phyloP scores from a whole-genome alignment of 2,113 vertebrate species.

The Plecturocebus donacophilus region DNA sequence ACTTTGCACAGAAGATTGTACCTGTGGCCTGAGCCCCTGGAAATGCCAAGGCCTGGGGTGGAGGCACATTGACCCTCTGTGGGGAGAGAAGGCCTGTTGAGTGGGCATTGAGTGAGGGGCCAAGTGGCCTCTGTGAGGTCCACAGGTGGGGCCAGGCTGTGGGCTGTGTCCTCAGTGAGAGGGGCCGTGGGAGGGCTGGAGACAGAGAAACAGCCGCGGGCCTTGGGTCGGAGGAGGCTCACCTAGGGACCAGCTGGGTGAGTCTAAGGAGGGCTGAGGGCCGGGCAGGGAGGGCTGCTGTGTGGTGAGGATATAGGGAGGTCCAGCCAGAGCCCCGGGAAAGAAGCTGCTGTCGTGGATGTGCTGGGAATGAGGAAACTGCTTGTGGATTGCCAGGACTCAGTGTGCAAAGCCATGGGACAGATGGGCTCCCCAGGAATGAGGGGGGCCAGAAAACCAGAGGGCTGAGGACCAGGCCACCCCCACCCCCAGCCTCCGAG shows the following conservation, averaged over 20 bases:
- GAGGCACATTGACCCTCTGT: neutral
- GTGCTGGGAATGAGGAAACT: neutral
- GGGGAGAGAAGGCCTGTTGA: neutral
- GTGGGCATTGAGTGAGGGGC: neutral
- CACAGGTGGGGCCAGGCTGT: neutral
- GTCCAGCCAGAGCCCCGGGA: neutral
- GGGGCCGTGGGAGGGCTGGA: neutral
- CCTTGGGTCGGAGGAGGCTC: neutral
- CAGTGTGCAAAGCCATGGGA: neutral
- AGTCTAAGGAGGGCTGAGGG: neutral
- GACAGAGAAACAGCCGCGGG: neutral
- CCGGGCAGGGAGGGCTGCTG: neutral
- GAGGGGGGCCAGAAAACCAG: neutral
- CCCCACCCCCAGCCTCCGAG: neutral
- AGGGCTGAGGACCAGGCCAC: neutral
- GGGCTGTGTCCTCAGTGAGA: neutral
- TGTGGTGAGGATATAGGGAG: neutral
- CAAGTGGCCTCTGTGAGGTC: neutral
- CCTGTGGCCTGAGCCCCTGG: too few relatives aligned
- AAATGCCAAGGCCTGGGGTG: too few relatives aligned
- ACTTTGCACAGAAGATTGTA: neutral
- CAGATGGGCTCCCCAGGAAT: neutral
- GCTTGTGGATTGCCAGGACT: neutral
- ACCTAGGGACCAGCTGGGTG: too few relatives aligned
- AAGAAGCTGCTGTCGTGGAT: neutral